Evolutionary conservation across 2,888 invertebrate species (phyloP).

Genomic region (Chrysina gloriosa): DNA sequence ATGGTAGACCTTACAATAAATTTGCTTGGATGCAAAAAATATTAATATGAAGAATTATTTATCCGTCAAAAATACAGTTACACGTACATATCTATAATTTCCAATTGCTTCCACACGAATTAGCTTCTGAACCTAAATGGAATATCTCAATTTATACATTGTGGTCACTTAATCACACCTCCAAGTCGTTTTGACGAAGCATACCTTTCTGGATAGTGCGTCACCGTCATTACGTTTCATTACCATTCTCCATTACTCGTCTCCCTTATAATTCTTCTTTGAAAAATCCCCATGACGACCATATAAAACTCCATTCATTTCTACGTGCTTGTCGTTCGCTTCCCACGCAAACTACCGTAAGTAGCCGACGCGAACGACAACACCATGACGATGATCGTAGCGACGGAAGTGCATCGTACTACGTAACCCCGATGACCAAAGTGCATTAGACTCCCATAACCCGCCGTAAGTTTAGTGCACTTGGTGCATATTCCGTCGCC

Average conservation of each 20-base stretch:
- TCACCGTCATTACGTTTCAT: constrained; percentile 1
- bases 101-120: no score
- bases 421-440: constrained; percentile 45
- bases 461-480: constrained; percentile 43
- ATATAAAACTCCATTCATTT: constrained; percentile 38
- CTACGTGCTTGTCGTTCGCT: constrained; percentile 16
- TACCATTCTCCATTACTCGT: constrained; percentile 9
- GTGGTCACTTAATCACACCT: no score
- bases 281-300: neutral
- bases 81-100: no score
- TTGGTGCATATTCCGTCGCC: constrained; percentile 18
- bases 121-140: no score
- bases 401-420: constrained; percentile 50
- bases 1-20: no score
- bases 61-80: no score
- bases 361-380: constrained; percentile 15
- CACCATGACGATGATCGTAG: constrained; percentile 2
- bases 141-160: no score
- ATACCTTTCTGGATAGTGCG: neutral
- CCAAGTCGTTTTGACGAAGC: neutral
- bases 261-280: neutral
- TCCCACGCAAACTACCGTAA: constrained; percentile 52
- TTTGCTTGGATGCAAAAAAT: no score
- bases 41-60: no score
- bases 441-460: constrained; percentile 46